Conservation (phyloP, 1,140 invertebrate species). For the Heterodera carotae region DNA sequence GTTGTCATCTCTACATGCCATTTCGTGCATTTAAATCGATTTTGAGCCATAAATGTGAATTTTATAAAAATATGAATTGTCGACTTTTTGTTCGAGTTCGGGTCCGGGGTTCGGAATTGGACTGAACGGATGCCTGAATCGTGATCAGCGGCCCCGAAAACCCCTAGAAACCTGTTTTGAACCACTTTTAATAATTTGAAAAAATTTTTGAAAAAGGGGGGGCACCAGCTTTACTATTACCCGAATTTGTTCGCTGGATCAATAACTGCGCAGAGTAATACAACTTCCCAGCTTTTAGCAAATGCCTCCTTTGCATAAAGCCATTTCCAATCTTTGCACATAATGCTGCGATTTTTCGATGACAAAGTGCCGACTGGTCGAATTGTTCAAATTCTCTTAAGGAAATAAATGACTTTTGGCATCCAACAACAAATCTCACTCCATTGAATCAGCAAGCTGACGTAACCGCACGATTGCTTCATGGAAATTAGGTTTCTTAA, state of each 20-base stretch:
- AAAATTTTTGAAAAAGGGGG: no score
- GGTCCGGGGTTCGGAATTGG: no score
- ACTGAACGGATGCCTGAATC: no score
- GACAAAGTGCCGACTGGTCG: constrained; percentile 21
- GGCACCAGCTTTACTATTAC: no score
- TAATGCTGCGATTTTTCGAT: constrained; percentile 28
- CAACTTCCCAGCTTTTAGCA: constrained; percentile 23
- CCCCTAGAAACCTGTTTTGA: no score
- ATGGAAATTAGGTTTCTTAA: constrained; percentile 51
- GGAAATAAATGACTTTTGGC: neutral
- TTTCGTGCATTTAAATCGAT: no score
- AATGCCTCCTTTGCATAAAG: constrained; percentile 2
- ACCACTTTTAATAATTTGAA: no score
- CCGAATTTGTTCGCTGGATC: constrained; percentile 18
- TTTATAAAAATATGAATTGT: no score
- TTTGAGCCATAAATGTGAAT: no score
- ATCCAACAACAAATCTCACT: constrained; percentile 18
- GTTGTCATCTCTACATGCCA: no score
- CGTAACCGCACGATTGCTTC: constrained; percentile 35
- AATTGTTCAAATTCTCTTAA: constrained; percentile 7
- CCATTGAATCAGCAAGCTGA: constrained; percentile 33
- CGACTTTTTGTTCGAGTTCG: no score
- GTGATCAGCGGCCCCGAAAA: no score
- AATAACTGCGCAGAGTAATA: constrained; percentile 9
- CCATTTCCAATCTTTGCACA: constrained; percentile 19